A percentile compares a stretch with the other conserved stretches of the same genome.
These are phyloP conservation scores for Thereva unica DNA, from an alignment of 2,888 invertebrate species.

Conservation along the genomic window DNA sequence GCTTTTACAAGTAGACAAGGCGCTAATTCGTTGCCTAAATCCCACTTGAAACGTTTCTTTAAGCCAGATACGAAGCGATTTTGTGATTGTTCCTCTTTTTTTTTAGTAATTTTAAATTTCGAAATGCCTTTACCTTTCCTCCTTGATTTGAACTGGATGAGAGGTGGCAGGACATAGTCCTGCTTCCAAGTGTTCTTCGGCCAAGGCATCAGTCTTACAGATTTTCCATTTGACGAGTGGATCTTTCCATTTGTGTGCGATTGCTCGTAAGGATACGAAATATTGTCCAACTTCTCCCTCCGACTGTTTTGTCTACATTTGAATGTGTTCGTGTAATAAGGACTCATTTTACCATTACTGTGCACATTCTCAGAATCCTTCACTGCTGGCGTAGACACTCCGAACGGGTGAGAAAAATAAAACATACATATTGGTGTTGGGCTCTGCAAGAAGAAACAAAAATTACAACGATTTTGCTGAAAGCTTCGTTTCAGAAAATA, in stretches of 20 bases:
- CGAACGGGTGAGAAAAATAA: conserved; percentile 64
- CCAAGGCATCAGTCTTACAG: conserved; percentile 40
- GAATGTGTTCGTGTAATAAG: conserved; percentile 3
- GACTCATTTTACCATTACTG: conserved; percentile 19
- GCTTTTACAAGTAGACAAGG: too few relatives aligned
- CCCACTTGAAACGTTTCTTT: too few relatives aligned
- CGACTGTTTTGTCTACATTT: not conserved
- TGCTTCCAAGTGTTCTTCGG: conserved; percentile 43
- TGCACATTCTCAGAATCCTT: conserved; percentile 51
- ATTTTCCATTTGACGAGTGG: conserved; percentile 14
- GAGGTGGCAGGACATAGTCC: conserved; percentile 43
- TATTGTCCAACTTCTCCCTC: conserved; percentile 2
- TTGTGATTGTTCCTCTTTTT: not conserved
- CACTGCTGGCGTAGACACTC: conserved; percentile 59
- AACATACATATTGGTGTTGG: conserved; percentile 61
- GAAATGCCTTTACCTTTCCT: conserved; percentile 41
- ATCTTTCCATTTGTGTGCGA: conserved; percentile 7
- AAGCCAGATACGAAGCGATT: not conserved
- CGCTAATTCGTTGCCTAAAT: too few relatives aligned
- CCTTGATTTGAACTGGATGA: conserved; percentile 42
- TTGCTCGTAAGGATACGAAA: conserved; percentile 11
- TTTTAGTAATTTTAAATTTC: not conserved
- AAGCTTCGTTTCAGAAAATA: not conserved
- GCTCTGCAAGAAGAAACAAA: conserved; percentile 40
- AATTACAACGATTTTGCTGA: conserved; percentile 8